Percentiles rank a stretch among this genome's conserved stretches.
Evolutionary conservation across 2,888 invertebrate species (phyloP).

Genomic region (Agrilus cyanescens): DNA sequence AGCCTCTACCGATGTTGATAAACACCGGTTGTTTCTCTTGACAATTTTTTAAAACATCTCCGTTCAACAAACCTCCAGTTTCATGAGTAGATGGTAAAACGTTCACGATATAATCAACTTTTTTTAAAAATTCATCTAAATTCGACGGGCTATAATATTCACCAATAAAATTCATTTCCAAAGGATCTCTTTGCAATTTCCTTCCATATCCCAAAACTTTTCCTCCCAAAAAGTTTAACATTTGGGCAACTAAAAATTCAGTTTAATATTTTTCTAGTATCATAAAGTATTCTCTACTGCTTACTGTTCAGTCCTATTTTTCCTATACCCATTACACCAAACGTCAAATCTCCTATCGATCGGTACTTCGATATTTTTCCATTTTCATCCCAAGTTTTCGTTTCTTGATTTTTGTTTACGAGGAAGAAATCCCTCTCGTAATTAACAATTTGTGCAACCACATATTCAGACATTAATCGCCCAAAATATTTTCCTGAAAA

Average conservation of each 20-base stretch:
- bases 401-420: constrained; percentile 30
- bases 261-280: constrained; percentile 1
- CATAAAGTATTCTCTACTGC: constrained; percentile 8
- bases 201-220: constrained; percentile 23
- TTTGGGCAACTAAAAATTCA: constrained; percentile 33
- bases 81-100: constrained; percentile 40
- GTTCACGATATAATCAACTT: constrained; percentile 44
- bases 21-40: constrained; percentile 36
- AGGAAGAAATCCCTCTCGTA: constrained; percentile 34
- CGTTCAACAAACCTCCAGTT: constrained; percentile 39
- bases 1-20: constrained; percentile 48
- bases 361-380: constrained; percentile 31
- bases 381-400: constrained; percentile 26
- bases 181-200: constrained; percentile 5
- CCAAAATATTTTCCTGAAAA: constrained; percentile 37
- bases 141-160: constrained; percentile 26
- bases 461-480: constrained; percentile 39
- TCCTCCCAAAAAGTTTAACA: constrained; percentile 36
- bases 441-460: constrained; percentile 37
- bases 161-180: constrained; percentile 9
- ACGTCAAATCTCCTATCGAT: constrained; percentile 35
- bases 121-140: constrained; percentile 31
- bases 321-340: constrained; percentile 44
- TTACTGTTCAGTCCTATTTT: constrained; percentile 40
- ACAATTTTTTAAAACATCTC: constrained; percentile 37